Base-by-base conservation (phyloP, 92 coral and sea anemone genomes). In the Epizoanthus scotinus region DNA sequence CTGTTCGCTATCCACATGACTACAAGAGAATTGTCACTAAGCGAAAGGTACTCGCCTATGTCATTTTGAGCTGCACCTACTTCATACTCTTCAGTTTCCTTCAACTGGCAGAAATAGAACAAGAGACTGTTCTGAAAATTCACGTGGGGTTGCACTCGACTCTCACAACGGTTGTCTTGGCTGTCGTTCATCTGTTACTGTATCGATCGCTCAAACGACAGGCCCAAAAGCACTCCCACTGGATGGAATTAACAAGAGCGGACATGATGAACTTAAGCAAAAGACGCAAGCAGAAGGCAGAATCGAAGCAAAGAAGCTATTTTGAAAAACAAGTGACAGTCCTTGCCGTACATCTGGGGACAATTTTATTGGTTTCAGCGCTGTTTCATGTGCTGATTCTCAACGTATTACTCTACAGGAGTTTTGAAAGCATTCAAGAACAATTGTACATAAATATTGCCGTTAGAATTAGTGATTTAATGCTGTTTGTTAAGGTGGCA, bases 1-100 rank as follows among this genome's bases (percentile, higher is more conserved):
- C 97, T 14, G 90, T 93, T 1, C 86, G 92, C 3, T 93, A 78
- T 65, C 97, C 97, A 10, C 94, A 93, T 64, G 70, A 72, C 64
- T 93, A 90, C 84, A 93, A 90, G 77, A 71, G 29, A 18, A 52
- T 90, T 25, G 85, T 93, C n/a, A 84, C 97, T 31, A 87, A 69
- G 53, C 28, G 70, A 24, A 91, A 91, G 1, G 94, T 87, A n/a
- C 53, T 86, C 3, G 40, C 58, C 31, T 85, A 85, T 49, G 88
- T 93, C 18, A 36, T 83, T 0, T 71, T 86, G 8, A 93, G 92
- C 78, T 90, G 70, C 71, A 44, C 81, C 13, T 93, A 93, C 52
- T 85, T 93, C 65, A 78, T 85, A 5, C 73, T 62, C n/a, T 90
- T 90, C 82, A 85, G 86, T 24, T 60, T 88, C 25, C 62, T 93